Conservation (phyloP, 2,797 vertebrate genomes). For the Melanotaenia boesemani region DNA sequence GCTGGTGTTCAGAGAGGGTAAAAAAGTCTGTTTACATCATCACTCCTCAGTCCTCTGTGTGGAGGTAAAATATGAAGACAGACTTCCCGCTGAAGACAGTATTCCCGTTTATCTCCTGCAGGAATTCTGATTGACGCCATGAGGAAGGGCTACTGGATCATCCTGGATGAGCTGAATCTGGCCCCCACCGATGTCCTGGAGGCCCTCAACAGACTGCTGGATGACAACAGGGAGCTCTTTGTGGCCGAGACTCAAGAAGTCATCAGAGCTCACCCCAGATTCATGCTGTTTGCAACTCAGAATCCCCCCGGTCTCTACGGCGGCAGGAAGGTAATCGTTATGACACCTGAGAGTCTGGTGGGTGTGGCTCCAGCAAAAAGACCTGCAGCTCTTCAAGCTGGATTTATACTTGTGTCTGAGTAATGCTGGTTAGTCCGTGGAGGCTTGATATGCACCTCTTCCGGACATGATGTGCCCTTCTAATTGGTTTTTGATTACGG, state of each 20-base stretch:
- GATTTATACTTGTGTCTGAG: too few relatives aligned
- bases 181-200: conserved; percentile 97
- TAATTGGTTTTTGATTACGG: too few relatives aligned
- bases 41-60: too few relatives aligned
- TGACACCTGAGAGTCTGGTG: too few relatives aligned
- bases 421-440: too few relatives aligned
- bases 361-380: too few relatives aligned
- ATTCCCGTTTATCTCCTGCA: conserved; percentile 43
- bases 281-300: conserved; percentile 98
- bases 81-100: too few relatives aligned
- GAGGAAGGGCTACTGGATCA: conserved; percentile 98
- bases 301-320: conserved; percentile 98
- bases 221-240: conserved; percentile 97
- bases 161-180: conserved; percentile 96
- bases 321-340: conserved; percentile 90
- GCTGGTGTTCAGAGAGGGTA: conserved; percentile 95
- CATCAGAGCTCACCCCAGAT: conserved; percentile 93
- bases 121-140: conserved; percentile 96
- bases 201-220: conserved; percentile 94
- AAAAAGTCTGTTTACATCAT: too few relatives aligned
- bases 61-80: too few relatives aligned
- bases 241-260: conserved; percentile 97
- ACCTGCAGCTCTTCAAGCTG: too few relatives aligned
- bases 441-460: too few relatives aligned
- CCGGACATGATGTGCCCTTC: too few relatives aligned